A percentile compares a stretch with the other conserved stretches of the same genome.
Conservation (phyloP, 2,888 invertebrate genomes). For the Clanis bilineata region DNA sequence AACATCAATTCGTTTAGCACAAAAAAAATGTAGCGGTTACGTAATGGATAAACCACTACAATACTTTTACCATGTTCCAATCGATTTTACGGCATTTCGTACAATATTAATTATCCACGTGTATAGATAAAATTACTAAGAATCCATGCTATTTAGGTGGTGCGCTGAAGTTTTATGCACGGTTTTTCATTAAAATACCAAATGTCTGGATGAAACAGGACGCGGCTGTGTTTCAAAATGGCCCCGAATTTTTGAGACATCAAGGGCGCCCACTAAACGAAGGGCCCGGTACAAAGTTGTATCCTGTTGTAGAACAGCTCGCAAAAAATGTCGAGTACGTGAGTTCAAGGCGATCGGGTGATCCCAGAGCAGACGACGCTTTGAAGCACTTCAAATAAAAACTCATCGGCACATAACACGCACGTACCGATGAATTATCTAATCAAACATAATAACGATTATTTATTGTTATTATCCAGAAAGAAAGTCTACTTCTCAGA, state of each 20-base stretch:
- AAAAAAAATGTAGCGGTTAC: conserved; percentile 8
- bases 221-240: not conserved
- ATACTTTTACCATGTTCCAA: not conserved
- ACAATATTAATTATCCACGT: conserved; percentile 2
- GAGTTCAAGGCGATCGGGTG: conserved; percentile 79
- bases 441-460: conserved; percentile 14
- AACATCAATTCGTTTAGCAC: not conserved
- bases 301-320: conserved; percentile 68
- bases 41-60: not conserved
- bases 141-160: not conserved
- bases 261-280: conserved; percentile 69
- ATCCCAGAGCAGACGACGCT: conserved; percentile 44
- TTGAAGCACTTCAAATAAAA: conserved; percentile 37
- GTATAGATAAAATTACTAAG: not conserved
- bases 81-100: conserved; percentile 2
- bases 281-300: conserved; percentile 58
- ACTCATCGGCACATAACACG: conserved; percentile 26
- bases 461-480: not conserved
- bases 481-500: not conserved
- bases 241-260: conserved; percentile 11
- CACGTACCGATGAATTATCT: conserved; percentile 22
- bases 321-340: conserved; percentile 75
- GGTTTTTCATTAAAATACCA: not conserved
- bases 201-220: not conserved
- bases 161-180: too few species aligned